These are phyloP conservation scores for Eristalis arbustorum DNA, from an alignment of 2,888 invertebrate genomes.

Conservation along the genomic window DNA sequence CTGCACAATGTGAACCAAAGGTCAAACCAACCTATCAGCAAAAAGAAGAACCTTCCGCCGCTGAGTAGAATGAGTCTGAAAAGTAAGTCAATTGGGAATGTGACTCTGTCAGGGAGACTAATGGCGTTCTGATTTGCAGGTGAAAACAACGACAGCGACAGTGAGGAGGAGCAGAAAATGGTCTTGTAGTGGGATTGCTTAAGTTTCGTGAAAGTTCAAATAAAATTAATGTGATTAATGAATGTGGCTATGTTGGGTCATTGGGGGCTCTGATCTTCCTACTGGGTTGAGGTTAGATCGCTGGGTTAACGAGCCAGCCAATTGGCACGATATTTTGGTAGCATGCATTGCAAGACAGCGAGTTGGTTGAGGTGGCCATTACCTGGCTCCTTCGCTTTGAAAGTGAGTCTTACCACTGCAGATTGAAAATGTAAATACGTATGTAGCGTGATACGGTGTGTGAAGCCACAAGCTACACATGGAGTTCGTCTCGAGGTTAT, in stretches of 20 bases:
- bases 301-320: too few relatives aligned
- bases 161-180: constrained; percentile 74
- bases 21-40: constrained; percentile 61
- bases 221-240: not conserved
- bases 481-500: too few relatives aligned
- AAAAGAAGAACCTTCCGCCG: constrained; percentile 52
- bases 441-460: too few relatives aligned
- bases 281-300: too few relatives aligned
- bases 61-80: constrained; percentile 50
- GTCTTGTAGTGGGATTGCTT: constrained; percentile 50
- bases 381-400: too few relatives aligned
- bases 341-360: too few relatives aligned
- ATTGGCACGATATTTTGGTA: too few relatives aligned
- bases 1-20: constrained; percentile 49
- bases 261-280: too few relatives aligned
- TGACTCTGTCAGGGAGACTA: not conserved
- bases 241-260: not conserved
- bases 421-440: too few relatives aligned
- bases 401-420: too few relatives aligned
- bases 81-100: constrained; percentile 13
- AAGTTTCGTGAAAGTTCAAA: not conserved
- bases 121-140: constrained; percentile 43
- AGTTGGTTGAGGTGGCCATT: too few relatives aligned
- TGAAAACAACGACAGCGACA: constrained; percentile 72
- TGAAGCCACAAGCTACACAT: too few relatives aligned